These are phyloP conservation scores for Drosophila picticornis DNA, from an alignment of 2,888 invertebrate genomes.

Conservation along the genomic window DNA sequence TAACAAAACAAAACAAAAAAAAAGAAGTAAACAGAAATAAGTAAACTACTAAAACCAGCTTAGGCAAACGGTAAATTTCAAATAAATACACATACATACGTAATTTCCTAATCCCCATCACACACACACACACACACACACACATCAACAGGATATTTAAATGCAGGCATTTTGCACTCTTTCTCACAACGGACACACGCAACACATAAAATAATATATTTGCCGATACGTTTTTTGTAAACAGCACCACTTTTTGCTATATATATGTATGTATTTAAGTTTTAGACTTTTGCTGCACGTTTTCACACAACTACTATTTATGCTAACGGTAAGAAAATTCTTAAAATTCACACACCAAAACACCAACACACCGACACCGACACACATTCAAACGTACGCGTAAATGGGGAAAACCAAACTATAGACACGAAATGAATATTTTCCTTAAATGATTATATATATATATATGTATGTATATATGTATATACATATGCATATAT, in stretches of 20 bases:
- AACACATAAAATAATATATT: slow-evolving; percentile 20
- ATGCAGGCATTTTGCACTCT: slow-evolving; percentile 43
- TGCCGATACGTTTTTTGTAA: slow-evolving; percentile 60
- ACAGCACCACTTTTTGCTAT: slow-evolving; percentile 59
- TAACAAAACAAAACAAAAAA: slow-evolving; percentile 7
- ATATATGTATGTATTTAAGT: slow-evolving; percentile 48
- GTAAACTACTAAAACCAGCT: slow-evolving; percentile 40
- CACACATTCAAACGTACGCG: slow-evolving; percentile 16
- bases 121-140: not conserved
- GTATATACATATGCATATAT: not conserved
- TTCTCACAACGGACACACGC: slow-evolving; percentile 3
- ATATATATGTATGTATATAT: slow-evolving; percentile 19
- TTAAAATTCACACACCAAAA: slow-evolving; percentile 7
- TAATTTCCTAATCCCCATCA: slow-evolving; percentile 58
- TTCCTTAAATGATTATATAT: slow-evolving; percentile 31
- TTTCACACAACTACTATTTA: slow-evolving; percentile 71
- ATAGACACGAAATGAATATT: slow-evolving; percentile 26
- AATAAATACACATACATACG: slow-evolving; percentile 46
- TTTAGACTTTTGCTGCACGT: slow-evolving; percentile 68
- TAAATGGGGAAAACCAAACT: slow-evolving; percentile 12
- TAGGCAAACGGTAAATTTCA: slow-evolving; percentile 27
- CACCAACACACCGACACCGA: slow-evolving; percentile 8
- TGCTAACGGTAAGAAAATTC: slow-evolving; percentile 60
- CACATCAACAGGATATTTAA: slow-evolving; percentile 35
- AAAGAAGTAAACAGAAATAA: slow-evolving; percentile 28